A percentile compares a stretch with the other conserved stretches of the same genome.
Evolutionary conservation across 1,140 invertebrate species (phyloP).

Genomic region (Lepidotrigona ventralis): DNA sequence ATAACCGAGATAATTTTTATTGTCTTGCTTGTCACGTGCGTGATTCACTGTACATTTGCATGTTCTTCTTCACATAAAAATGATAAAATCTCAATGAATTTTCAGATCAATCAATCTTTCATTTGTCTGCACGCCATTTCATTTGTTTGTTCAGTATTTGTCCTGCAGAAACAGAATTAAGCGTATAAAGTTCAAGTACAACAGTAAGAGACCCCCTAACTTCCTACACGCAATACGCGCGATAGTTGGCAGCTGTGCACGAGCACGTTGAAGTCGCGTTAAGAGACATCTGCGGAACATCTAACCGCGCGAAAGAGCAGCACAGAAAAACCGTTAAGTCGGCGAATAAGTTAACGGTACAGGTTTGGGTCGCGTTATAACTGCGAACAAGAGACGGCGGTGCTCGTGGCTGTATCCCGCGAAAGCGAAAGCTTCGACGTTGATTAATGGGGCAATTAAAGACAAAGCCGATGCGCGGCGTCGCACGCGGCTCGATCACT

Average conservation of each 20-base stretch:
- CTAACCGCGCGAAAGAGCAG: conserved; percentile 1
- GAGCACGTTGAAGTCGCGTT: neutral
- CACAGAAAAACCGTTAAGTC: conserved; percentile 39
- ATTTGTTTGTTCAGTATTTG: too few relatives aligned
- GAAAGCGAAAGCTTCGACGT: conserved; percentile 56
- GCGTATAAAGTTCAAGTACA: too few relatives aligned
- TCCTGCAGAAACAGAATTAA: too few relatives aligned
- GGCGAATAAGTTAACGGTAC: conserved; percentile 48
- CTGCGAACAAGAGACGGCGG: conserved; percentile 15
- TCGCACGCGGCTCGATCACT: conserved; percentile 36
- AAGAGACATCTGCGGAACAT: conserved; percentile 3
- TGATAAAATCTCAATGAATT: too few relatives aligned
- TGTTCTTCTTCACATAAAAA: too few relatives aligned
- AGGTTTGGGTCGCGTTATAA: conserved; percentile 30
- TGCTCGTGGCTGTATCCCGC: neutral
- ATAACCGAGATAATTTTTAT: too few relatives aligned
- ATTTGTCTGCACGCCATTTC: too few relatives aligned
- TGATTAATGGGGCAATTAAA: conserved; percentile 69
- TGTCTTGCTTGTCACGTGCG: too few relatives aligned
- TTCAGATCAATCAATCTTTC: too few relatives aligned
- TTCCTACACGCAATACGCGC: too few relatives aligned
- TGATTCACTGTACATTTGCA: too few relatives aligned
- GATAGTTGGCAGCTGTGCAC: neutral
- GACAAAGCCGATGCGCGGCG: conserved; percentile 21
- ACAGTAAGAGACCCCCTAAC: too few relatives aligned